Evolutionary conservation across 2,888 invertebrate species (phyloP).

Genomic region (Amblyjoppa fuscipennis): DNA sequence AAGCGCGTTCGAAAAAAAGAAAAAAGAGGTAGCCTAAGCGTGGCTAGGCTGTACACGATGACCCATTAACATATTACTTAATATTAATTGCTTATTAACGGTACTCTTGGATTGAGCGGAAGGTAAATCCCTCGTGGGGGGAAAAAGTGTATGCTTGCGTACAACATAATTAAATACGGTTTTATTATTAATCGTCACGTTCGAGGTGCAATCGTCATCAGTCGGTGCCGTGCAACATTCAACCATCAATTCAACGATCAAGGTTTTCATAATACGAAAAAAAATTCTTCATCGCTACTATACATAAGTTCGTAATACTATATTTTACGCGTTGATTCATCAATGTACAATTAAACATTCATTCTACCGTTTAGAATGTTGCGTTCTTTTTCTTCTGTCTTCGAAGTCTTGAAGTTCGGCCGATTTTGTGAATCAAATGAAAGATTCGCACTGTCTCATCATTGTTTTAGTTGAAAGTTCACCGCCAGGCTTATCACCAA

Average conservation of each 20-base stretch:
- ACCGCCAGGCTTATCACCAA: not conserved
- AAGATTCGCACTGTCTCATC: not conserved
- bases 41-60: too few relatives aligned
- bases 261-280: conserved; percentile 74
- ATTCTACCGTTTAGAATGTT: conserved; percentile 1
- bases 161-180: conserved; percentile 62
- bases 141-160: not conserved
- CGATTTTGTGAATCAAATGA: not conserved
- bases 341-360: conserved; percentile 15
- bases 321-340: conserved; percentile 18
- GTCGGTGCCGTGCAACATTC: conserved; percentile 75
- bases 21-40: too few relatives aligned
- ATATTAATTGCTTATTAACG: too few relatives aligned
- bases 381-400: not conserved
- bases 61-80: too few relatives aligned
- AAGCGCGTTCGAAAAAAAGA: too few relatives aligned
- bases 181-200: conserved; percentile 73
- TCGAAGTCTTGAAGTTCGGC: not conserved
- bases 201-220: conserved; percentile 78
- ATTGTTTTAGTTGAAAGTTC: conserved; percentile 4
- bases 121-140: too few relatives aligned
- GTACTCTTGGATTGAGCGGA: too few relatives aligned
- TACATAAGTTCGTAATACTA: conserved; percentile 63
- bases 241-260: conserved; percentile 71
- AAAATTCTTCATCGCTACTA: conserved; percentile 62